Base-by-base conservation (phyloP, 2,797 vertebrate species). In the Parauchenoglanis punctatus region DNA sequence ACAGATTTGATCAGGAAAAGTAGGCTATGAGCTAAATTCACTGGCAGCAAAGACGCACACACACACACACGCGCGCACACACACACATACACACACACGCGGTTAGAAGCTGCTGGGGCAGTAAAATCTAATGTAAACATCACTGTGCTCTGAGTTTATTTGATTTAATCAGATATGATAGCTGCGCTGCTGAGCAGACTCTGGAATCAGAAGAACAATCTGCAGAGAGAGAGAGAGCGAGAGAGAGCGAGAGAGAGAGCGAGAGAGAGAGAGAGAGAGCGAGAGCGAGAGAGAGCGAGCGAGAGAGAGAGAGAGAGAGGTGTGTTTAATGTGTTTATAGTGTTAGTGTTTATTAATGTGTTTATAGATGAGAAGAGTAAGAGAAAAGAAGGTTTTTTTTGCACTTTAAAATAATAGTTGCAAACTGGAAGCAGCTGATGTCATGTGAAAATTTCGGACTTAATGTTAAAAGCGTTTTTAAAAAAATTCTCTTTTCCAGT, bases 161-260 rank as follows among this genome's bases (percentile, higher is more conserved):
- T 82, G 40, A 82, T 94, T 90, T 90, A 90, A 90, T 93, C 92
- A 92, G 92, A 94, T 94, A 92, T 91, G 92, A 93, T 44, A 63
- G 54, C 40, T 54, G 35, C n/a, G 15, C 86, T 23, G 25, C 84
- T 63, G 11, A 84, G 70, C 28, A 67, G 83, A 80, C 28, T 28
- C 12, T 18, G 49, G 83, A 77, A 81, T 68, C 54, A 0, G 20
- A 13, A 58, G 82, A 84, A 70, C 35, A 35, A 35, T 35, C 35
- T 35, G 35, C 35, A 35, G 35, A 35, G 35, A 35, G 35, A 35
- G 35, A 35, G 35, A 35, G 35, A 35, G 35, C 35, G 35, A 35
- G 35, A 35, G 1, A 35, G 2, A 1, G 35, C 1, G 35, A 1
- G 35, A 35, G 35, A 35, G 35, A 35, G 35, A 35, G 35, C 1